Base-by-base conservation (phyloP, 2,888 invertebrate species). In the Bellardia pandia region DNA sequence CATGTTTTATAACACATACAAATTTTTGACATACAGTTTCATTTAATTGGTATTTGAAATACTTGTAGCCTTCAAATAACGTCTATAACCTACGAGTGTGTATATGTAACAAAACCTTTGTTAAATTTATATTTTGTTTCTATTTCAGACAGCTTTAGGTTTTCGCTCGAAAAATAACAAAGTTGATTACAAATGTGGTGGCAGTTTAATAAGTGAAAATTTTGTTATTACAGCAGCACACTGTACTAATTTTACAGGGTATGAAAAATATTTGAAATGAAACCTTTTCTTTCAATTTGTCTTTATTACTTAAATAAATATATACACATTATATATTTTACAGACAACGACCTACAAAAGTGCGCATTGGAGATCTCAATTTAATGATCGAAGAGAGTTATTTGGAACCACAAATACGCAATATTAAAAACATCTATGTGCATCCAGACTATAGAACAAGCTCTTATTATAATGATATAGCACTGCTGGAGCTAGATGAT, bases 221-320 rank as follows among this genome's bases (percentile, higher is more conserved):
- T 93, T 90, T 83, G 91, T 93, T 0, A 42, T 93, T 11, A 93
- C 93, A 5, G 92, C 93, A 45, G 93, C 93, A 3, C 93, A 93
- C 89, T 93, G 93, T 84, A 91, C 92, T 0, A 74, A 89, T 40
- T 80, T 91, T 23, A 90, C 90, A 0, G 92, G 91, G 93, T 93
- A 86, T 75, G 62, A 33, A 9, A 33, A 14, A 56, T 23, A 33
- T 11, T 8, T 13, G 1, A 56, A 6, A 3, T 45, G 3, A 23
- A 14, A 51, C n/a, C 3, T 14, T 4, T 14, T 4, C 14, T 45
- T 9, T 45, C 37, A 37, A 3, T 7, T 45, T 45, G 3, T 11
- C 45, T 45, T 45, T 45, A 45, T 45, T 71, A 14, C 8, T 56
- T 62, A 51, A n/a, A 56, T n/a, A 51, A 51, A 8, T 30, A 11